Conservation (phyloP, 2,888 invertebrate species). For the Halocaridina rubra region DNA sequence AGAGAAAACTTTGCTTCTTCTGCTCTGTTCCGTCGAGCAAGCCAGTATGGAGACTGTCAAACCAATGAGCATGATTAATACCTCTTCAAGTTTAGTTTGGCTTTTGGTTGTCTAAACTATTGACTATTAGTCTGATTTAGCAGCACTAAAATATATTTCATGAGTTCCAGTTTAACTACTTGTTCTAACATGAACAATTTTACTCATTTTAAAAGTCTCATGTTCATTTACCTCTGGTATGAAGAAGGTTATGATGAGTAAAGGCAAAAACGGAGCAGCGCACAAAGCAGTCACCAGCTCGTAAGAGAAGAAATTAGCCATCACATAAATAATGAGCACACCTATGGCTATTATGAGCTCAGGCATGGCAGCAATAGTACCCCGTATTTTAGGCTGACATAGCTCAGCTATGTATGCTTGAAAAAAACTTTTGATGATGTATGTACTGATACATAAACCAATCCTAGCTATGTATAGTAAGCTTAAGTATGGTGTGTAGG, state of each 20-base stretch:
- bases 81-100: too few species aligned
- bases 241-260: conserved; percentile 74
- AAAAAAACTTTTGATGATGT: conserved; percentile 24
- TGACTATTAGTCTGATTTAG: too few species aligned
- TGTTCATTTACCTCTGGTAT: conserved; percentile 73
- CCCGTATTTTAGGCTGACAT: conserved; percentile 80
- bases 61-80: too few species aligned
- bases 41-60: conserved; percentile 27
- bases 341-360: conserved; percentile 81
- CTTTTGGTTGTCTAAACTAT: too few species aligned
- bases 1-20: background rate
- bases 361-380: conserved; percentile 78
- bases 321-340: conserved; percentile 72
- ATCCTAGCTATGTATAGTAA: conserved; percentile 25
- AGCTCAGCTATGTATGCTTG: conserved; percentile 69
- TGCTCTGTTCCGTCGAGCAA: background rate
- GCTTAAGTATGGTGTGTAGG: conserved; percentile 7
- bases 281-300: conserved; percentile 76
- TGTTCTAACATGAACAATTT: too few species aligned
- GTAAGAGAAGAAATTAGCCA: conserved; percentile 75
- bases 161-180: too few species aligned
- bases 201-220: background rate
- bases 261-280: conserved; percentile 74
- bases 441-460: background rate
- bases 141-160: too few species aligned